Evolutionary conservation across 2,888 invertebrate genomes (phyloP).

Genomic region (Lasioglossum vierecki): DNA sequence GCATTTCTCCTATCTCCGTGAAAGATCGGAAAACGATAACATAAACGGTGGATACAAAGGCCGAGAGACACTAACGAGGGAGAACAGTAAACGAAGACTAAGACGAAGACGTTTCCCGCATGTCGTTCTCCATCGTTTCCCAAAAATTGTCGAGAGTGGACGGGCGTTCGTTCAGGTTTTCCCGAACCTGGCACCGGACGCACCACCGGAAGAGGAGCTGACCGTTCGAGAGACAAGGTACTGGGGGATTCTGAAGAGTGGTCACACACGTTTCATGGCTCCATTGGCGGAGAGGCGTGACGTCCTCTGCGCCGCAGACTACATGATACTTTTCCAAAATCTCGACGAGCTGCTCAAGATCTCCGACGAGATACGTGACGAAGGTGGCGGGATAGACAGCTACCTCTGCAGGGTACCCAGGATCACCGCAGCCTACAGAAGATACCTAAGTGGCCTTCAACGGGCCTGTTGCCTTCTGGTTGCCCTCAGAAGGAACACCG

Average conservation of each 20-base stretch:
- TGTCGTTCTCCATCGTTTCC: not conserved
- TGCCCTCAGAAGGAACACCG: constrained; percentile 87
- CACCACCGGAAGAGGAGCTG: constrained; percentile 90
- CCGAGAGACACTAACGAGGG: not conserved
- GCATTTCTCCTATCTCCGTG: not conserved
- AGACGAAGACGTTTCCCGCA: not conserved
- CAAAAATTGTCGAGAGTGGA: constrained; percentile 23
- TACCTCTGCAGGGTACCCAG: constrained; percentile 90
- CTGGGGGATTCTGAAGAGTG: constrained; percentile 91
- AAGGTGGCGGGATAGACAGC: constrained; percentile 86
- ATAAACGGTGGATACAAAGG: not conserved
- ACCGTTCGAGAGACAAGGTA: constrained; percentile 92
- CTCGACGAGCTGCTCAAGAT: constrained; percentile 92
- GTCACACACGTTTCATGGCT: constrained; percentile 90
- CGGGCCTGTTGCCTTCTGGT: constrained; percentile 94
- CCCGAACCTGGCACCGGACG: constrained; percentile 84
- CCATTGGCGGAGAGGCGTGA: constrained; percentile 91
- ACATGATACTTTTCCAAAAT: constrained; percentile 93
- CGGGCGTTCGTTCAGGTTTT: constrained; percentile 72
- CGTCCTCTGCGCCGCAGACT: constrained; percentile 90
- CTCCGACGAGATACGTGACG: constrained; percentile 93
- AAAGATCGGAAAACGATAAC: not conserved
- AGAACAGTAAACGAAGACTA: not conserved
- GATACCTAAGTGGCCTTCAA: constrained; percentile 93
- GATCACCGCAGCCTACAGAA: constrained; percentile 91